A percentile compares a stretch with the other conserved stretches of the same genome.
Evolutionary conservation across 1,140 invertebrate genomes (phyloP).

Genomic region (Atta cephalotes): DNA sequence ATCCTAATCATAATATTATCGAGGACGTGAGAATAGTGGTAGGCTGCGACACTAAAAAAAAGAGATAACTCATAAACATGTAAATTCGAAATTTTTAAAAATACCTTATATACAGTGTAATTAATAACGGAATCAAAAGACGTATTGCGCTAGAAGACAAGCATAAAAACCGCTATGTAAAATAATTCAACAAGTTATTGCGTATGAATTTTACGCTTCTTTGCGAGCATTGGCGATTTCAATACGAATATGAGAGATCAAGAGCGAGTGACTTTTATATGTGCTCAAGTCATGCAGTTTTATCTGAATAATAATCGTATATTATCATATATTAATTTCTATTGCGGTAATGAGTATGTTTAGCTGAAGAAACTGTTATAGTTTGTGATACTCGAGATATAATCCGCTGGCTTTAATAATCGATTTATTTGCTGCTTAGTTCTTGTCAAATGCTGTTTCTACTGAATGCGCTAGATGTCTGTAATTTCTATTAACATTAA

Average conservation of each 20-base stretch:
- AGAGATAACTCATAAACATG: neutral
- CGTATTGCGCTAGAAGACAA: constrained; percentile 13
- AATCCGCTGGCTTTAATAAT: constrained; percentile 21
- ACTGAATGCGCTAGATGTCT: constrained; percentile 7
- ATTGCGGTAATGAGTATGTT: constrained; percentile 14
- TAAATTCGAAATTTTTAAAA: constrained; percentile 37
- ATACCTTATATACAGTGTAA: constrained; percentile 37
- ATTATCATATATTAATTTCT: neutral
- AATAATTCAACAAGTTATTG: constrained; percentile 22
- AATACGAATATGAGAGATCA: neutral
- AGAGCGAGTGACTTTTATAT: constrained; percentile 16
- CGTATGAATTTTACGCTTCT: constrained; percentile 21
- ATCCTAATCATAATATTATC: neutral
- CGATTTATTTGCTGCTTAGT: constrained; percentile 33
- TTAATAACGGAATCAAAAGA: constrained; percentile 50
- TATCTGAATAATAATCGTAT: neutral
- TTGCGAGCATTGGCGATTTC: constrained; percentile 21
- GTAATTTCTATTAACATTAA: constrained; percentile 11
- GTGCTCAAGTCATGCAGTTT: neutral
- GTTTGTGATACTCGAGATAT: constrained; percentile 32
- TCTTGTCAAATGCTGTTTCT: constrained; percentile 2
- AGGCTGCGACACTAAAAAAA: neutral
- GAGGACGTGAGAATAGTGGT: constrained; percentile 25
- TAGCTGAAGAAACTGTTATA: neutral
- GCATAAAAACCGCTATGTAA: neutral